Evolutionary conservation across 2,797 vertebrate genomes (phyloP).

Genomic region (Euthynnus affinis): DNA sequence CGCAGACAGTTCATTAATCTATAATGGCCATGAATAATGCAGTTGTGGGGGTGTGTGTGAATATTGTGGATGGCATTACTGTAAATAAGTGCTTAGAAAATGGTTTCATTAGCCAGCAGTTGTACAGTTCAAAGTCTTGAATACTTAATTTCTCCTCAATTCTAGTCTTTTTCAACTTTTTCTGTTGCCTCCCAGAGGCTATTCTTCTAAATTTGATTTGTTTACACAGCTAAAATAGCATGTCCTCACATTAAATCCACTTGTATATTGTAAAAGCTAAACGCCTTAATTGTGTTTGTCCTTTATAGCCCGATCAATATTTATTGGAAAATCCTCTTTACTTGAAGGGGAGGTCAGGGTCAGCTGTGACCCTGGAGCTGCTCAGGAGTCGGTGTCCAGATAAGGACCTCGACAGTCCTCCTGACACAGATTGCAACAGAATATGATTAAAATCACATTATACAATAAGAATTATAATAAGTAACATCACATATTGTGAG

Average conservation of each 20-base stretch:
- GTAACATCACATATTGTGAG: too few species aligned
- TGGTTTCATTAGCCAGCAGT: too few species aligned
- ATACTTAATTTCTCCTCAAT: not conserved
- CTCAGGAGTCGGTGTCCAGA: not conserved
- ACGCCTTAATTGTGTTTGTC: not conserved
- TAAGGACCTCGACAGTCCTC: too few species aligned
- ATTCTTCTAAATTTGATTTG: not conserved
- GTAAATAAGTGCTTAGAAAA: constrained; percentile 1
- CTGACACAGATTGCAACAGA: too few species aligned
- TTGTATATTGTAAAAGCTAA: not conserved
- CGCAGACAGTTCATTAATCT: constrained; percentile 54
- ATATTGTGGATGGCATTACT: not conserved
- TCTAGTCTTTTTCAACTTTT: not conserved
- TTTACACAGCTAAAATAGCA: not conserved
- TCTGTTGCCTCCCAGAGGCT: not conserved
- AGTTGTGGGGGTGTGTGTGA: constrained; percentile 4
- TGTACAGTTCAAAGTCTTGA: too few species aligned
- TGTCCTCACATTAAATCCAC: not conserved
- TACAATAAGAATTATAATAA: too few species aligned
- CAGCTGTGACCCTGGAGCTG: constrained; percentile 15
- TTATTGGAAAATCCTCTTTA: not conserved
- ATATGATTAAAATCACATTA: too few species aligned
- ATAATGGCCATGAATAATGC: constrained; percentile 62
- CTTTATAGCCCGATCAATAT: constrained; percentile 3
- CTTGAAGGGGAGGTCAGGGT: not conserved